These are phyloP conservation scores for Nipponia nippon DNA, from an alignment of 2,113 vertebrate species.

Conservation along the genomic window DNA sequence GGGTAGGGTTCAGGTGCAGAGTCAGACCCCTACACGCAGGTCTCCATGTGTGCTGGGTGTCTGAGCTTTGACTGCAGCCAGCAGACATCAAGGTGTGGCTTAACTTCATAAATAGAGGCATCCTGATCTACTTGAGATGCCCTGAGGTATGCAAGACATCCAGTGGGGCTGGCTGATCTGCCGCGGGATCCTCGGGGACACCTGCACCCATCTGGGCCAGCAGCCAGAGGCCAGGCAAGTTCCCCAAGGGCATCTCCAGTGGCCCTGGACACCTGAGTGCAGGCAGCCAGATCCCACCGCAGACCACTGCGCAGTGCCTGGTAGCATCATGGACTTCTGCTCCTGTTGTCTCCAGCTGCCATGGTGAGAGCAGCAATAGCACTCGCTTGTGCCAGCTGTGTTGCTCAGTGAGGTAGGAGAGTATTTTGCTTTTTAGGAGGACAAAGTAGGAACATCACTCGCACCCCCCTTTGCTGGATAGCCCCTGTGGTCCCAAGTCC, in stretches of 20 bases:
- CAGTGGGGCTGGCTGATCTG: background rate
- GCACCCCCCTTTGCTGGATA: background rate
- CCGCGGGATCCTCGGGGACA: background rate
- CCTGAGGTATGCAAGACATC: background rate
- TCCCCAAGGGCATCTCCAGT: background rate
- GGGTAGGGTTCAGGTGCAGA: background rate
- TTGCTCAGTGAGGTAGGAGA: background rate
- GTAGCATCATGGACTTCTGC: background rate
- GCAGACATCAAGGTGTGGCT: background rate
- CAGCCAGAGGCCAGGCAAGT: background rate
- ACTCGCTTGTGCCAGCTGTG: background rate
- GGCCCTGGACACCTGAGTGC: background rate
- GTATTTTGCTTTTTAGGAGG: background rate
- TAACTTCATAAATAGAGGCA: background rate
- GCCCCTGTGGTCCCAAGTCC: accelerated
- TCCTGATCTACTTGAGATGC: background rate
- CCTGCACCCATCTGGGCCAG: background rate
- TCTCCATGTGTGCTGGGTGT: background rate
- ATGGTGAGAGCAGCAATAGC: background rate
- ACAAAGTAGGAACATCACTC: background rate
- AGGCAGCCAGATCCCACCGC: background rate
- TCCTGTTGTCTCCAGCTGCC: background rate
- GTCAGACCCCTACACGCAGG: background rate
- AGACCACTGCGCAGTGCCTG: background rate
- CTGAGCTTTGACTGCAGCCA: background rate